A percentile compares a stretch with the other conserved stretches of the same genome.
Evolutionary conservation across 2,797 vertebrate genomes (phyloP).

Genomic region (Cyclura pinguis): DNA sequence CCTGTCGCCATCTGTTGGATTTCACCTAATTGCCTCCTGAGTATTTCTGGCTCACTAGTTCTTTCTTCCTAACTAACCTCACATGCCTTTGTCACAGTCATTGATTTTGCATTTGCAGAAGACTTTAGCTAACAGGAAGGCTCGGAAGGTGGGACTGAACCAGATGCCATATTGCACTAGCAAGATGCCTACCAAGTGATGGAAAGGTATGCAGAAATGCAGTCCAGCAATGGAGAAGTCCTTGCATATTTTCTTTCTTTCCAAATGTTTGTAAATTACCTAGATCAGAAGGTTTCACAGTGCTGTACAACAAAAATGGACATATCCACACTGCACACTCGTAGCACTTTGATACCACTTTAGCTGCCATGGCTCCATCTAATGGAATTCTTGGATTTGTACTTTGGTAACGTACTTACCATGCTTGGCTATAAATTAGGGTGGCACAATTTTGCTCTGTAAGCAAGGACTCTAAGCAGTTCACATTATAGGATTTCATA

Average conservation of each 20-base stretch:
- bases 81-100: background rate
- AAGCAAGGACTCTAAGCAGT: no score
- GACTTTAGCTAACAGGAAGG: background rate
- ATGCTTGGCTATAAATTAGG: no score
- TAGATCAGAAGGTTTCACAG: background rate
- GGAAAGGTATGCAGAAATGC: background rate
- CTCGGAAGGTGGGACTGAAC: background rate
- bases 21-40: background rate
- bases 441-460: no score
- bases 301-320: background rate
- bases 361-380: no score
- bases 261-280: background rate
- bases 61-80: background rate
- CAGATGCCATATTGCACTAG: background rate
- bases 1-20: background rate
- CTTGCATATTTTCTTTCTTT: background rate
- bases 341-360: no score
- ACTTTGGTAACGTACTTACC: no score
- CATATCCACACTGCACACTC: no score
- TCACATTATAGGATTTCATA: no score
- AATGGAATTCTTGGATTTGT: no score
- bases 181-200: background rate
- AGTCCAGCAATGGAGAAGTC: no score
- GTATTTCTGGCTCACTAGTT: background rate
- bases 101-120: background rate